Evolutionary conservation across 2,888 invertebrate species (phyloP), one percentile per base, ranked within the genome.

Genomic region (Ptychoptera contaminata): DNA sequence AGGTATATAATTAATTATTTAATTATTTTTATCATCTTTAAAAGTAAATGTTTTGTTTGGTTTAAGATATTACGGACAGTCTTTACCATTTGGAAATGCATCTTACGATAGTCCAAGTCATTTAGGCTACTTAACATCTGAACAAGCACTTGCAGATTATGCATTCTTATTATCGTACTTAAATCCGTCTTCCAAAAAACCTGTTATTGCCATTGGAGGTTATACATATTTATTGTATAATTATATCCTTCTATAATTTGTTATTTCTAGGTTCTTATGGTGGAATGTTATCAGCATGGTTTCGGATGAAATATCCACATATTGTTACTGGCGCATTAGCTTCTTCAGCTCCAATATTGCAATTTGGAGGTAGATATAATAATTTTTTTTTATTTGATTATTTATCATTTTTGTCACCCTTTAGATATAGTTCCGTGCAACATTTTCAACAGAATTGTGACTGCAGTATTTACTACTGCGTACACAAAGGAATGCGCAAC

Each of bases 201-300:
- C 91, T 0, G 87, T 96, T 6, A 79, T 97, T 51, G 84, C 84
- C 2, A 77, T 80, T 61, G 80, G 80, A 46, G 80, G 32, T 30
- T 8, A 30, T 8, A 6, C 9, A 8, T n/a, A n/a, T n/a, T n/a
- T n/a, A n/a, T n/a, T n/a, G n/a, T n/a, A n/a, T n/a, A n/a, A n/a
- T n/a, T n/a, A n/a, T n/a, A n/a, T n/a, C n/a, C n/a, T n/a, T n/a
- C n/a, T n/a, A n/a, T n/a, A n/a, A n/a, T n/a, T n/a, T n/a, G n/a
- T 30, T 30, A 8, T 8, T 9, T 8, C 9, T 9, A 30, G 30
- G 97, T 0, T 94, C 93, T 0, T 97, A 98, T 61, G 97, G 97
- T 1, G 97, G 97, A 29, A 97, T 98, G 97, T 66, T 98, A 29
- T 74, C 96, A 1, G 86, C 96, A 0, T 98, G 96, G 86, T 75